Base-by-base conservation (phyloP, 1,140 invertebrate genomes). In the Brachionus calyciflorus region DNA sequence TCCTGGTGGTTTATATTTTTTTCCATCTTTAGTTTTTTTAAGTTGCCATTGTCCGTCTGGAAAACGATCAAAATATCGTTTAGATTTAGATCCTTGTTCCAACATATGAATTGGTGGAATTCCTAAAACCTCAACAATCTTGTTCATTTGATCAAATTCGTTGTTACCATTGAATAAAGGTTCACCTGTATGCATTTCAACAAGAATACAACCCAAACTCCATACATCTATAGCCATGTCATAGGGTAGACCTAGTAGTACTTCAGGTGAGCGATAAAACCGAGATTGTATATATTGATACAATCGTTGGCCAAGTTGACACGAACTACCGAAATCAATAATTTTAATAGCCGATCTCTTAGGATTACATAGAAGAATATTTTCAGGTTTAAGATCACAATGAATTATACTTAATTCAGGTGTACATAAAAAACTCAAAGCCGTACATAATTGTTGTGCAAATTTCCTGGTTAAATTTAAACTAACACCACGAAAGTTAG, bases 181-280 rank as follows among this genome's bases (percentile, higher is more conserved):
- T 87, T 99, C 96, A 76, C 97, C 97, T 19, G 96, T 99, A 86
- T 99, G 97, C 96, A 99, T 98, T 88, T 99, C 97, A 14, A 99
- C 95, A 79, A 99, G 88, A 83, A 99, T 99, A 87, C 97, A 99
- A 2, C 87, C 87, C 51, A 88, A 79, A 65, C 85, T 86, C 87
- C 87, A 88, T 84, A 88, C 88, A 79, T 88, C 87, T 76, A 88
- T 88, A 75, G 86, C 85, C 70, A 86, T 83, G 78, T 87, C 87
- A 79, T 88, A 88, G 6, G 87, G 84, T 51, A 86, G 82, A 1
- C 84, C 84, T 37, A 86, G 78, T 69, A 86, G 79, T 10, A 86
- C 86, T 79, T 88, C 87, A 0, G 87, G 87, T 46, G 87, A 98
- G 81, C 97, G 90, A 88, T 99, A 99, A 87, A 99, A 99, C 84